Percentiles rank a stretch among this genome's conserved stretches.
These are phyloP conservation scores for Coendou prehensilis DNA, from an alignment of 2,797 vertebrate species.

Conservation along the genomic window DNA sequence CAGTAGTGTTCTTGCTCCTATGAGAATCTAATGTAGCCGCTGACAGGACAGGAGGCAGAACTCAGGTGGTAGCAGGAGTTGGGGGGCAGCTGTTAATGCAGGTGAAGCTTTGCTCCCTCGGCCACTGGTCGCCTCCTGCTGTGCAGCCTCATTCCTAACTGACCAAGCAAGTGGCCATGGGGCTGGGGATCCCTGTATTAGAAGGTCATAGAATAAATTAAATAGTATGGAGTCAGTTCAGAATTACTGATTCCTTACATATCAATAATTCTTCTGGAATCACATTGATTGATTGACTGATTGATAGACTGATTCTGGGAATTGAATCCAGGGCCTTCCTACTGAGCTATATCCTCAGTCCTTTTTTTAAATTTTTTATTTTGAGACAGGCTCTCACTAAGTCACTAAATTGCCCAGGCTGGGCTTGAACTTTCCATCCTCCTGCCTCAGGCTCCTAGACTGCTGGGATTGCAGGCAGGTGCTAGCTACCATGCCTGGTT, in stretches of 20 bases:
- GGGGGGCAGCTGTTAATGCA: neutral
- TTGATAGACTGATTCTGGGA: neutral
- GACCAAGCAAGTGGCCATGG: neutral
- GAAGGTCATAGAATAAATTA: slow-evolving; percentile 25
- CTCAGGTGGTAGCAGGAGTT: neutral
- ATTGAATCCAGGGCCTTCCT: neutral
- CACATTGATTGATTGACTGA: neutral
- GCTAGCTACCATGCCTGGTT: neutral
- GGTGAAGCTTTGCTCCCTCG: neutral
- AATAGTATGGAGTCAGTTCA: neutral
- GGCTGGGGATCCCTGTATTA: neutral
- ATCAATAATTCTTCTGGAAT: neutral
- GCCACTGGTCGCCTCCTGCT: neutral
- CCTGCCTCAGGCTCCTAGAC: neutral
- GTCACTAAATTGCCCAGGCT: neutral
- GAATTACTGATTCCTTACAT: slow-evolving; percentile 11
- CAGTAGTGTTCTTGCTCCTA: neutral
- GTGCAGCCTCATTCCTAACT: neutral
- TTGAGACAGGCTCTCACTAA: neutral
- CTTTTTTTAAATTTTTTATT: neutral
- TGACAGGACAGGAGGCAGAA: neutral
- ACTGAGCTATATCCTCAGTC: neutral
- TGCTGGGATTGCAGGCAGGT: neutral
- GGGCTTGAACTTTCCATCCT: neutral
- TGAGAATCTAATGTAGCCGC: neutral